A percentile compares a stretch with the other conserved stretches of the same genome.
These are phyloP conservation scores for Agelas oroides DNA, from an alignment of 37 sponge, comb jelly and placozoan genomes.

Conservation along the genomic window DNA sequence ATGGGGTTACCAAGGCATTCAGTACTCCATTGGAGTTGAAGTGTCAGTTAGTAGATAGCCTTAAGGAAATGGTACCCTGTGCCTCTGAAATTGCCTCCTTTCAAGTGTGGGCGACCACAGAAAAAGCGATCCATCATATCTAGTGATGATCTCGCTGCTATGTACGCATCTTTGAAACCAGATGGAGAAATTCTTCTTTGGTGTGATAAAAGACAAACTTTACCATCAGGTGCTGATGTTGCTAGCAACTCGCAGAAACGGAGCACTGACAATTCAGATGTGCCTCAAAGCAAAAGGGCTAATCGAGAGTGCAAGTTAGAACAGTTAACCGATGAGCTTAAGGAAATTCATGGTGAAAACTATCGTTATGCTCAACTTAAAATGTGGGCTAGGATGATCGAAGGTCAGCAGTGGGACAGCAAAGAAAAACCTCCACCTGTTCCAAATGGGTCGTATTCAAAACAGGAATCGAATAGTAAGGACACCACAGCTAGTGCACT, in stretches of 20 bases:
- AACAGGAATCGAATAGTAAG: neutral
- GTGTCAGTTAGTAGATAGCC: slow-evolving; percentile 1
- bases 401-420: neutral
- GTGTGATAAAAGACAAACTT: neutral
- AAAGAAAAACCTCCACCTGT: slow-evolving; percentile 23
- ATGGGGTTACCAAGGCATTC: slow-evolving; percentile 1
- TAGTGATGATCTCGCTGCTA: neutral
- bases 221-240: neutral
- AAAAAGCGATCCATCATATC: neutral
- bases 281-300: neutral
- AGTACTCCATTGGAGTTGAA: neutral
- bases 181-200: slow-evolving; percentile 7
- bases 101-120: neutral
- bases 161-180: neutral
- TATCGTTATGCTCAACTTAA: slow-evolving; percentile 4
- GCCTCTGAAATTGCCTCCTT: neutral
- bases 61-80: slow-evolving; percentile 6
- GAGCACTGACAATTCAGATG: too few species aligned
- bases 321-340: neutral
- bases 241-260: too few species aligned
- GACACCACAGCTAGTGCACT: neutral
- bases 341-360: slow-evolving; percentile 4
- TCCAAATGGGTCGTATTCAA: slow-evolving; percentile 12
- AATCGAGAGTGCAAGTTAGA: neutral
- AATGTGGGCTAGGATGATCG: slow-evolving; percentile 19